Evolutionary conservation across 2,113 vertebrate species (phyloP), one percentile per base, ranked within the genome.

Genomic region (Pogona vitticeps): DNA sequence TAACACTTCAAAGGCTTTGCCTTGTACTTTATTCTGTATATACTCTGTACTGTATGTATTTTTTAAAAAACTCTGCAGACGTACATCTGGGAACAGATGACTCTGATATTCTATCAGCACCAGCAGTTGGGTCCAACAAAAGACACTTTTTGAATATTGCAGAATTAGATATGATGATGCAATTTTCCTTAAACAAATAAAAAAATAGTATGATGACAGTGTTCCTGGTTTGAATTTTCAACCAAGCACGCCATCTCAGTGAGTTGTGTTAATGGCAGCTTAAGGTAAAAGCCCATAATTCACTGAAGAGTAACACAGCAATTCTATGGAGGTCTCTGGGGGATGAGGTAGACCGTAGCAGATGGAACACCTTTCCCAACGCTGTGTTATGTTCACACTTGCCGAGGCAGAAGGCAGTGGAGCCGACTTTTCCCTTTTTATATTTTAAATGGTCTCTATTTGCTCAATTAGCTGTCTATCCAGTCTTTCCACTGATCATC

Each of bases 1-100:
- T 86, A 65, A 59, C 68, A 63, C 68, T 73, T 81, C 85, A 86
- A 81, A 86, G 70, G 10, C 58, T 65, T 31, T 81, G 77, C 58
- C 36, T 73, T 86, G 58, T 73, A 80, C 63, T 86, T 86, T 72
- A 63, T 21, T 85, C 21, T 38, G 73, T 33, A 52, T 40, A 76
- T 71, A 65, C n/a, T 63, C 31, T 81, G 5, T 72, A 52, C 67
- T 42, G 42, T 14, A 65, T 2, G 23, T 26, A 65, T 26, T 21
- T 21, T 33, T 52, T 36, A 6, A 20, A 56, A 61, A 26, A 6
- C 31, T 31, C 68, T 21, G 33, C 3, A 40, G 65, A 72, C 23
- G 56, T 72, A 14, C 76, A 63, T 28, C 85, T 61, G 18, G 42
- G 63, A 56, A 18, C 12, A 71, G 46, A 21, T 72, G 58, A 75